Evolutionary conservation across 64 coral and sea anemone genomes (phyloP).

Genomic region (Actinia tenebrosa): DNA sequence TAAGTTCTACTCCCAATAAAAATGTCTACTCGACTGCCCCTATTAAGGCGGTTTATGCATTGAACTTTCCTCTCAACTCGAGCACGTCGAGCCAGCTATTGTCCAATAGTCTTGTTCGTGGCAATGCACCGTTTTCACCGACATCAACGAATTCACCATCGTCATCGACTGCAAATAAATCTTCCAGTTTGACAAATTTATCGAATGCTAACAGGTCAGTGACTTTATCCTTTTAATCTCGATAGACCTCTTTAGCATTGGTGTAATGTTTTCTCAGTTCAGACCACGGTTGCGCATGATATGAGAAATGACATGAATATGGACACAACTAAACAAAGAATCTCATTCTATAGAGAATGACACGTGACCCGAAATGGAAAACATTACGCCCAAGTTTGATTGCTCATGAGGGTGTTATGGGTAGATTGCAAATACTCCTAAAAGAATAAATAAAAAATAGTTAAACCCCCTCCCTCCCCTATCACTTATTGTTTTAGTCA

Average conservation of each 20-base stretch:
- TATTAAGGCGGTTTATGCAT: slow-evolving; percentile 80
- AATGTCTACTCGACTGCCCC: slow-evolving; percentile 84
- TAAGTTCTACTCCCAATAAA: slow-evolving; percentile 23
- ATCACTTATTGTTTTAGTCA: no score
- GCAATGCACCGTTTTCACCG: slow-evolving; percentile 87
- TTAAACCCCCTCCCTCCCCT: no score
- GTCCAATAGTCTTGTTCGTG: slow-evolving; percentile 70
- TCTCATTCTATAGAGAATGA: no score
- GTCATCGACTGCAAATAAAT: not conserved
- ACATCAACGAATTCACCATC: slow-evolving; percentile 53
- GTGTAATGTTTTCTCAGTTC: not conserved
- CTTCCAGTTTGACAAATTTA: slow-evolving; percentile 3
- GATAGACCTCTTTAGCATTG: no score
- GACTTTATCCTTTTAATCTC: no score
- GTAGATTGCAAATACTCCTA: no score
- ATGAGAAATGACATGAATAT: no score
- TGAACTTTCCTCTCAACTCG: slow-evolving; percentile 92
- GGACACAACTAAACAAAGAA: not conserved
- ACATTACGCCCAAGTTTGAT: no score
- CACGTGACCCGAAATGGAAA: no score
- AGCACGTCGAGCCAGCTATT: slow-evolving; percentile 63
- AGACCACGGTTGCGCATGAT: not conserved
- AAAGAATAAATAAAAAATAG: no score
- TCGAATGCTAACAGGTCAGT: not conserved
- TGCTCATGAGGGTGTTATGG: no score